Base-by-base conservation (phyloP, 2,888 invertebrate species). In the Acronicta alni region DNA sequence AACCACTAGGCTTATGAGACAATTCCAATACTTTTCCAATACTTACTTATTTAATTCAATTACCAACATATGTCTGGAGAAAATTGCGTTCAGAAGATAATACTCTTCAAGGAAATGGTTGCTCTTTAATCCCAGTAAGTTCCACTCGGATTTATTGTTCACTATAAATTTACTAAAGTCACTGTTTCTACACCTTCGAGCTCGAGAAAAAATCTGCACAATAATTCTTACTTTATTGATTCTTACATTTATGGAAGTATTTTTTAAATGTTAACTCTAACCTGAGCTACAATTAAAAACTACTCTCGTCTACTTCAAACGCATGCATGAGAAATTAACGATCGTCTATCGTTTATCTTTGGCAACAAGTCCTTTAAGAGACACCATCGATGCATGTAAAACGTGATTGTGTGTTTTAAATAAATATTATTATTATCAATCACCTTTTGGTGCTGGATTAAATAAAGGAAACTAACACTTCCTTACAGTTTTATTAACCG, bases 81-180 rank as follows among this genome's bases (percentile, higher is more conserved):
- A 79, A 73, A 75, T 65, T 54, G 73, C 54, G 58, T 60, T 57
- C 47, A 20, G 16, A 43, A 76, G 79, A 80, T 77, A 75, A 68
- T 45, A 59, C 60, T 61, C 67, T 73, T 71, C 71, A 75, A 58
- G 68, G 70, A 69, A 80, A 79, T 64, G 68, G 69, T 57, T 15
- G 55, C 44, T 64, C 39, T 60, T 76, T 79, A 80, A 81, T 77
- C 77, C 71, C 15, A 56, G 15, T 38, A 35, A 76, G 67, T 68
- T 72, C 67, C 63, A 64, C 64, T 45, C 38, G 57, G 64, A 82
- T 80, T 78, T 80, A 82, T 76, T 53, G 58, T 57, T 7, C 56
- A 58, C 70, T 75, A 77, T 76, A 76, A 72, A 77, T 77, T 63
- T 23, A 42, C 38, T 52, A 30, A 55, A 65, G 55, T 54, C 60